phyloP scores from a whole-genome alignment of 1,140 invertebrate genomes.

The Bactericera cockerelli region DNA sequence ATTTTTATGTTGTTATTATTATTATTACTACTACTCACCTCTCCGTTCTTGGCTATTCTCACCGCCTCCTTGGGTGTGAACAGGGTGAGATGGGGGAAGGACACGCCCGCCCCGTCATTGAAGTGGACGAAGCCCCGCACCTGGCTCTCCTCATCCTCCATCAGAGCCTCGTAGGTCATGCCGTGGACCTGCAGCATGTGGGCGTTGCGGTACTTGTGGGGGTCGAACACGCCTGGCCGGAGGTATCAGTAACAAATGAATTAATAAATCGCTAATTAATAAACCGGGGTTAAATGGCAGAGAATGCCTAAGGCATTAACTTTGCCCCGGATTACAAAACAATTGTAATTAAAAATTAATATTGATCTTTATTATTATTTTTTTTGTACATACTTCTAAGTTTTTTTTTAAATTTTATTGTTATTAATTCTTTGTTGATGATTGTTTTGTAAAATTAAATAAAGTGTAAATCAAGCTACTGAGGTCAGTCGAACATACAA shows the following conservation, averaged over 20 bases:
- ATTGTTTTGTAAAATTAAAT: no score
- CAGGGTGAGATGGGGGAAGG: slow-evolving; percentile 53
- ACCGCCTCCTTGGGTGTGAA: slow-evolving; percentile 61
- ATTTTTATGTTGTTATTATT: no score
- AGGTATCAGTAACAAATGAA: no score
- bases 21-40: slow-evolving; percentile 37
- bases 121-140: slow-evolving; percentile 55
- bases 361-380: no score
- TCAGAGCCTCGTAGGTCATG: slow-evolving; percentile 57
- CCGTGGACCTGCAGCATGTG: slow-evolving; percentile 65
- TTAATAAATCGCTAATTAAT: no score
- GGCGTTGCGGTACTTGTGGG: slow-evolving; percentile 55
- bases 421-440: no score
- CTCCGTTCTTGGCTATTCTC: slow-evolving; percentile 60
- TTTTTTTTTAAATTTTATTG: no score
- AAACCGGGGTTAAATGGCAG: no score
- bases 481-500: slow-evolving; percentile 45
- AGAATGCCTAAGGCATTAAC: no score
- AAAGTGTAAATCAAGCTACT: slow-evolving; percentile 38
- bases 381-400: no score
- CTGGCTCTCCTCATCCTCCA: slow-evolving; percentile 69
- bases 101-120: slow-evolving; percentile 51
- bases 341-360: no score
- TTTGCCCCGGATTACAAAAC: no score
- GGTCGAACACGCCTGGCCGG: slow-evolving; percentile 54